phyloP scores from a whole-genome alignment of 2,797 vertebrate species.

The Trichosurus vulpecula region DNA sequence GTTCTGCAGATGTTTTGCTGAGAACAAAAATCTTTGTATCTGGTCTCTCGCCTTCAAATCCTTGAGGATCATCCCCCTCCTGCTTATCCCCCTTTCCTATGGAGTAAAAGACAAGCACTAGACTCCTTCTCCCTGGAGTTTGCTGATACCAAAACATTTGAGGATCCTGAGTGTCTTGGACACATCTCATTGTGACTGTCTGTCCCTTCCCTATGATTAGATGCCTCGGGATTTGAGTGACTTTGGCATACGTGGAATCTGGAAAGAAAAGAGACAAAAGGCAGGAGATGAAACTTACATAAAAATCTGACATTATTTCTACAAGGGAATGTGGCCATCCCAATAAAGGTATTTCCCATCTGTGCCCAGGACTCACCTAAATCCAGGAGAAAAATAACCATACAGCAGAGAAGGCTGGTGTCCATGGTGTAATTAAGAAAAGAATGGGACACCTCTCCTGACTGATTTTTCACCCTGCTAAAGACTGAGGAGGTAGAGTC shows the following conservation, averaged over 20 bases:
- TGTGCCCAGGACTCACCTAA: not conserved
- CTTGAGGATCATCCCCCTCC: not conserved
- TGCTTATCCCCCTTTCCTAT: not conserved
- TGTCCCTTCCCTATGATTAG: not conserved
- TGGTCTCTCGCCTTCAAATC: not conserved
- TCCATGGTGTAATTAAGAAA: not conserved
- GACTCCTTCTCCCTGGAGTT: not conserved
- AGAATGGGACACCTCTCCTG: not conserved
- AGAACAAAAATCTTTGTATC: conserved; percentile 41
- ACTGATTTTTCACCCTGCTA: not conserved
- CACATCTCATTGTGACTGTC: not conserved
- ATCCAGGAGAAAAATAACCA: not conserved
- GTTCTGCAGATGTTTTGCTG: not conserved
- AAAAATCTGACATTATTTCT: not conserved
- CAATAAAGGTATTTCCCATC: not conserved
- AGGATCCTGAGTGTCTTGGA: not conserved
- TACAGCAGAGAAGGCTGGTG: not conserved
- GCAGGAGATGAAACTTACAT: not conserved
- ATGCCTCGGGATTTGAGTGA: not conserved
- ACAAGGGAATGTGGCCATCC: not conserved
- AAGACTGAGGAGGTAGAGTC: not conserved
- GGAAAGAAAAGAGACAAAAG: not conserved
- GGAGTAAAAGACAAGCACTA: not conserved
- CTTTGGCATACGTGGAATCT: not conserved
- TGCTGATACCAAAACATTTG: not conserved